Base-by-base conservation (phyloP, 2,113 vertebrate species). In the Thunnus thynnus region DNA sequence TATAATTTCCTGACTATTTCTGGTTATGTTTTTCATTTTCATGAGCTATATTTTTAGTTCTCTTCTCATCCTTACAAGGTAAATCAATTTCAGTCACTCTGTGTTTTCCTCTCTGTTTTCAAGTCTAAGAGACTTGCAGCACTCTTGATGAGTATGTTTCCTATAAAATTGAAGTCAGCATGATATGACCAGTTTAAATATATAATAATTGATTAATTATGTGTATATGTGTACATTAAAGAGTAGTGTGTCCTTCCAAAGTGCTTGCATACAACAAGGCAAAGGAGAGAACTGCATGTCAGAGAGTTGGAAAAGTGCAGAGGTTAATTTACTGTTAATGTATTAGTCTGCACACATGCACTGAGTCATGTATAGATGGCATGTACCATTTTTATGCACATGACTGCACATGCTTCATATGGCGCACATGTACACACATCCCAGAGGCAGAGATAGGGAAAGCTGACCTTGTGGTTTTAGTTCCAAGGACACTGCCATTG, bases 401-500 rank as follows among this genome's bases (percentile, higher is more conserved):
- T 22, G 3, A 25, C 2, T 65, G 22, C 46, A 69, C 55, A 54
- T 54, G 12, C 63, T 61, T 25, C 61, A 51, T 54, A 6, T 12
- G 12, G 47, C 46, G 18, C 41, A 62, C 64, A 70, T 57, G 20
- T 30, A 57, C 27, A 48, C 17, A 73, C 11, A 76, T 65, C 10
- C 30, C 16, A 57, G n/a, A 68, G 20, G 30, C 16, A 73, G 46
- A 68, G 27, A 80, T 3, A 55, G 27, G 62, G 50, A 70, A 47
- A 63, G 25, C 77, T 83, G 74, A 91, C 87, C 87, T 91, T 94
- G 88, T 79, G 73, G 54, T 76, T 82, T 83, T 57, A 11, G 44
- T 77, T 87, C 75, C 89, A 91, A 91, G 92, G 88, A 84, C 86
- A 48, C 22, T 50, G 62, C 71, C 74, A 92, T 93, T 11, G 82